These are phyloP conservation scores for Drosophila merina DNA, from an alignment of 2,888 invertebrate genomes.

Conservation along the genomic window DNA sequence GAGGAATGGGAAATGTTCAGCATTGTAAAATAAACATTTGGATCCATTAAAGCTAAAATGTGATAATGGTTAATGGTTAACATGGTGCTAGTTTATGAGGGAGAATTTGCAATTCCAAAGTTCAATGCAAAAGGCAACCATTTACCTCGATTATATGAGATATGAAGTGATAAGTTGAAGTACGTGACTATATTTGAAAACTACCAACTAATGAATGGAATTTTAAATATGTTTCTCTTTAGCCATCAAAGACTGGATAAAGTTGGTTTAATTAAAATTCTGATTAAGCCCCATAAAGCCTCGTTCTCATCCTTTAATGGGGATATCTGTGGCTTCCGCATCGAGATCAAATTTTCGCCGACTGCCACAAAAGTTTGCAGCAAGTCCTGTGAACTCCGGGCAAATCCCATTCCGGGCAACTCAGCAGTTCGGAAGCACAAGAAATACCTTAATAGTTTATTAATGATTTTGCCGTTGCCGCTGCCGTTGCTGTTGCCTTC, in stretches of 20 bases:
- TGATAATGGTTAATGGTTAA: slow-evolving; percentile 68
- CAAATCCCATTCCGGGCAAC: slow-evolving; percentile 2
- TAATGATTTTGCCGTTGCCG: slow-evolving; percentile 66
- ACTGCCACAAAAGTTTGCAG: slow-evolving; percentile 52
- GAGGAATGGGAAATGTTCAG: slow-evolving; percentile 27
- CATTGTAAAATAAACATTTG: slow-evolving; percentile 75
- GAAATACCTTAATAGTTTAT: slow-evolving; percentile 74
- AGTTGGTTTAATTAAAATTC: not conserved
- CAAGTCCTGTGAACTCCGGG: slow-evolving; percentile 4
- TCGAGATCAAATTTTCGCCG: slow-evolving; percentile 61
- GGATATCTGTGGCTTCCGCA: slow-evolving; percentile 56
- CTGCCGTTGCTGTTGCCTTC: slow-evolving; percentile 36
- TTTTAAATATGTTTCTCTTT: not conserved
- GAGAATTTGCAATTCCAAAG: slow-evolving; percentile 39
- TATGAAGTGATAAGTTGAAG: slow-evolving; percentile 33
- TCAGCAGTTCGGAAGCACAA: slow-evolving; percentile 5
- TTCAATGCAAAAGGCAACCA: not conserved
- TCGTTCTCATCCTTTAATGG: slow-evolving; percentile 40
- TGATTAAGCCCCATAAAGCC: not conserved
- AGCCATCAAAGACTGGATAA: not conserved
- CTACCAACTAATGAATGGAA: no score
- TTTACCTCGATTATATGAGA: slow-evolving; percentile 7
- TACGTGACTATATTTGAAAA: slow-evolving; percentile 30
- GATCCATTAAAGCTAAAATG: slow-evolving; percentile 70
- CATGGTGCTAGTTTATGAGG: slow-evolving; percentile 42